phyloP scores from a whole-genome alignment of 2,113 vertebrate species.

The Sporophila hypoxantha region DNA sequence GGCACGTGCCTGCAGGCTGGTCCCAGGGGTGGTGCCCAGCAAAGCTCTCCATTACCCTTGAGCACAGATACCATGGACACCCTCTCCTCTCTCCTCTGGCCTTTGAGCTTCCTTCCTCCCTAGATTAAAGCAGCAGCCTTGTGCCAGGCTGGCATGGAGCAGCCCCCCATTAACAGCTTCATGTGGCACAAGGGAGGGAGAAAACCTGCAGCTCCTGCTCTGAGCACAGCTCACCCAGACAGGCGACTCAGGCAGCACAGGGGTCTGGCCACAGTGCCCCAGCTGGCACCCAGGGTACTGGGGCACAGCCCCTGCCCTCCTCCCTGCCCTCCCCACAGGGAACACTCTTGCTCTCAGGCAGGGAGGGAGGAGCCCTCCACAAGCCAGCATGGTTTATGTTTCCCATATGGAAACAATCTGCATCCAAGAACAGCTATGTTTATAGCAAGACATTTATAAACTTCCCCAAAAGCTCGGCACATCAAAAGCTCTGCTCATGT shows the following conservation, averaged over 20 bases:
- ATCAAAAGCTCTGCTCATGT: conserved; percentile 38
- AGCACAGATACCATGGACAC: neutral
- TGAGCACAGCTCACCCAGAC: neutral
- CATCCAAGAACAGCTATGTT: conserved; percentile 38
- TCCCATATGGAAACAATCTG: conserved; percentile 55
- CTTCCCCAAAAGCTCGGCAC: neutral
- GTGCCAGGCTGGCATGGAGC: neutral
- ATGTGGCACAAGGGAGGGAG: neutral
- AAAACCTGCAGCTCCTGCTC: neutral
- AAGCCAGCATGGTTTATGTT: neutral
- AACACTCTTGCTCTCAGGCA: neutral
- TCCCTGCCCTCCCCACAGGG: neutral
- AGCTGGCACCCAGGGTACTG: neutral
- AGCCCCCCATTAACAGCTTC: neutral
- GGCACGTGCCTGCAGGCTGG: neutral
- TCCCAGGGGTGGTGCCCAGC: neutral
- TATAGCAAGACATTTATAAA: conserved; percentile 40
- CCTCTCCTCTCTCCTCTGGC: neutral
- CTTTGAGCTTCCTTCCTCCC: neutral
- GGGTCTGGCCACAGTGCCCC: neutral
- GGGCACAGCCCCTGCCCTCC: neutral
- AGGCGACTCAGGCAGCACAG: neutral
- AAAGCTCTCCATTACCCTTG: neutral
- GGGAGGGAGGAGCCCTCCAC: conserved; percentile 13
- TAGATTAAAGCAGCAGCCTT: neutral